Conservation (phyloP, 1,140 invertebrate genomes). For the Leptinotarsa defecta region DNA sequence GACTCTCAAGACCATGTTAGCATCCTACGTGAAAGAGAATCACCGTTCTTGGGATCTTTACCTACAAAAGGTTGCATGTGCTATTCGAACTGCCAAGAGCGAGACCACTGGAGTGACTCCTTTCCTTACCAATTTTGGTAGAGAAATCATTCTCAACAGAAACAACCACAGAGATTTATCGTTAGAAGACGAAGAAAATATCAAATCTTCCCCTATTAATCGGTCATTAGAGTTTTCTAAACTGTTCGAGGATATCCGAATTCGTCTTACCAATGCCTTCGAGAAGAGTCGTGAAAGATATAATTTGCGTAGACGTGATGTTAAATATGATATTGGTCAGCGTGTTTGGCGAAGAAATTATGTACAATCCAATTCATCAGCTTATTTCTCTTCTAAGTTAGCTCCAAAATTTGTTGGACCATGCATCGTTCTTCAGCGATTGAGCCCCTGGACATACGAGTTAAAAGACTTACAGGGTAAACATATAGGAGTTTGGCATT, state of each 20-base stretch:
- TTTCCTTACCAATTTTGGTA: slow-evolving; percentile 11
- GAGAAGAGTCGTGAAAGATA: not conserved
- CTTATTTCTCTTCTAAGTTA: slow-evolving; percentile 29
- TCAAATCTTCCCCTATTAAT: not conserved
- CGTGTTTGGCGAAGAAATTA: not conserved
- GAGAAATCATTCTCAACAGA: slow-evolving; percentile 14
- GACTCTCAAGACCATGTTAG: slow-evolving; percentile 3
- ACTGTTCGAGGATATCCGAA: slow-evolving; percentile 11
- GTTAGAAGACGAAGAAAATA: not conserved
- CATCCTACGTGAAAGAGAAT: slow-evolving; percentile 25
- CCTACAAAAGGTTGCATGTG: slow-evolving; percentile 20
- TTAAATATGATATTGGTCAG: not conserved
- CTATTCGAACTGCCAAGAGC: slow-evolving; percentile 31
- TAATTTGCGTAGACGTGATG: not conserved
- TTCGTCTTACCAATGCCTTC: not conserved
- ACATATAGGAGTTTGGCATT: too few species aligned
- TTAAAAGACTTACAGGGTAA: too few species aligned
- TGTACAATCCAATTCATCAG: not conserved
- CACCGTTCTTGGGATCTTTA: slow-evolving; percentile 30
- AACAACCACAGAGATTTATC: not conserved
- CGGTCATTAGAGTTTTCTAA: not conserved
- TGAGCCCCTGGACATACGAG: not conserved
- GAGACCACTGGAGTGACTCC: slow-evolving; percentile 26
- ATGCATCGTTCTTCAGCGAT: slow-evolving; percentile 14
- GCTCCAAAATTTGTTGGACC: slow-evolving; percentile 34